Evolutionary conservation across 2,888 invertebrate genomes (phyloP).

Genomic region (Polymixis flavicincta): DNA sequence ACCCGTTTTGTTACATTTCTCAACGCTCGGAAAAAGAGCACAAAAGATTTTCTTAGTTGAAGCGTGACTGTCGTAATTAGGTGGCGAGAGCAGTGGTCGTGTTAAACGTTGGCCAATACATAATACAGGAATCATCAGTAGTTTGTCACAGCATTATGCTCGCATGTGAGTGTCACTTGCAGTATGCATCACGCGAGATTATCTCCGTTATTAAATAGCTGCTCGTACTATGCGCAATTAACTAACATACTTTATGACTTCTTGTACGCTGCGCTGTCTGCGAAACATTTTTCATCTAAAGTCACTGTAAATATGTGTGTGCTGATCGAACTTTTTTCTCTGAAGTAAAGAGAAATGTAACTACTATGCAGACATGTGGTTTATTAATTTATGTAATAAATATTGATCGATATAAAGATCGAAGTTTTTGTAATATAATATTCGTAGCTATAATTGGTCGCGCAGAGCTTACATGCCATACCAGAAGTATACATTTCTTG

Average conservation of each 20-base stretch:
- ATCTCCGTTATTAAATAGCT: slow-evolving; percentile 65
- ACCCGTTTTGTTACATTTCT: slow-evolving; percentile 88
- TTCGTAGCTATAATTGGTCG: slow-evolving; percentile 51
- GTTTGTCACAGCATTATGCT: slow-evolving; percentile 67
- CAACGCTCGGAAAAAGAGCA: slow-evolving; percentile 87
- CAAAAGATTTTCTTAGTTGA: slow-evolving; percentile 89
- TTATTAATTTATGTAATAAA: slow-evolving; percentile 61
- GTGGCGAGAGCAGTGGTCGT: slow-evolving; percentile 80
- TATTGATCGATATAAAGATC: slow-evolving; percentile 49
- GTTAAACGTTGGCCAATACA: slow-evolving; percentile 68
- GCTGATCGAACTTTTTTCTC: slow-evolving; percentile 38
- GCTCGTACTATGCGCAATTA: slow-evolving; percentile 62
- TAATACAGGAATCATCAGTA: slow-evolving; percentile 66
- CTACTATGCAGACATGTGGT: slow-evolving; percentile 54
- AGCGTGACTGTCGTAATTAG: slow-evolving; percentile 90
- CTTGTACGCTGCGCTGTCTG: slow-evolving; percentile 48
- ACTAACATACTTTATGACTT: slow-evolving; percentile 60
- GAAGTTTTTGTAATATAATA: slow-evolving; percentile 52
- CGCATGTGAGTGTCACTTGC: slow-evolving; percentile 60
- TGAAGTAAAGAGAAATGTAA: slow-evolving; percentile 30
- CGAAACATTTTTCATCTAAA: slow-evolving; percentile 49
- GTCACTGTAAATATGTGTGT: slow-evolving; percentile 37
- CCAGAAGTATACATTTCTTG: slow-evolving; percentile 24
- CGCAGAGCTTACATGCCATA: slow-evolving; percentile 9
- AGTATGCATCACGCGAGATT: slow-evolving; percentile 65